Base-by-base conservation (phyloP, 2,113 vertebrate species). In the Rhodinocichla rosea region DNA sequence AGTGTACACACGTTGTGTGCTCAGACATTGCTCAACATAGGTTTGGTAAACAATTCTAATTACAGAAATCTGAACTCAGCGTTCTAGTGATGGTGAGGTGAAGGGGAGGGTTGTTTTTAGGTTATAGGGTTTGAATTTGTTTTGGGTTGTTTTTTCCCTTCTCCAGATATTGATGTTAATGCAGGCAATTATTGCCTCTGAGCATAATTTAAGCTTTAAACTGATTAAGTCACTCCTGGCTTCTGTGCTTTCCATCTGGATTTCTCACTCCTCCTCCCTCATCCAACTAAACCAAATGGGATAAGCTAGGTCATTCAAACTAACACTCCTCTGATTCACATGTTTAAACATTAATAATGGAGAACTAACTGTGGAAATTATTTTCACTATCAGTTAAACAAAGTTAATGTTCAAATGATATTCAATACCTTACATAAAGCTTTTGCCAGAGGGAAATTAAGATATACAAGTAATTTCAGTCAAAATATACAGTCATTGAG, bases 321-420 rank as follows among this genome's bases (percentile, higher is more conserved):
- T 76, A 91, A 92, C 22, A 33, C 32, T 64, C 62, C 67, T 85
- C 79, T 80, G 74, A 95, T 65, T 77, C 90, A 87, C 40, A 52
- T 76, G 32, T 68, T 89, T 68, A 69, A 79, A 68, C 20, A 84
- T 84, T 57, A 87, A 37, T 86, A 92, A 87, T 59, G 39, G 65
- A 94, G 87, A 92, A 77, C 53, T 92, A 89, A 85, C 71, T 69
- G 59, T 37, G 19, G 70, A 76, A 94, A 90, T 85, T 92, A 85
- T 88, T 93, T 91, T 91, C 75, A 75, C 44, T 71, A 68, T 42
- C 78, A 87, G 32, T 52, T 67, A 85, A 76, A 90, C 67, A 64
- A 62, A 65, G 28, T 65, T 94, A 59, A 88, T 14, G 40, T 32
- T 73, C 67, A 85, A 83, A 73, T 30, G 18, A 83, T 69, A 65